Evolutionary conservation across 2,797 vertebrate species (phyloP), one percentile per base, ranked within the genome.

Genomic region (Anniella stebbinsi): DNA sequence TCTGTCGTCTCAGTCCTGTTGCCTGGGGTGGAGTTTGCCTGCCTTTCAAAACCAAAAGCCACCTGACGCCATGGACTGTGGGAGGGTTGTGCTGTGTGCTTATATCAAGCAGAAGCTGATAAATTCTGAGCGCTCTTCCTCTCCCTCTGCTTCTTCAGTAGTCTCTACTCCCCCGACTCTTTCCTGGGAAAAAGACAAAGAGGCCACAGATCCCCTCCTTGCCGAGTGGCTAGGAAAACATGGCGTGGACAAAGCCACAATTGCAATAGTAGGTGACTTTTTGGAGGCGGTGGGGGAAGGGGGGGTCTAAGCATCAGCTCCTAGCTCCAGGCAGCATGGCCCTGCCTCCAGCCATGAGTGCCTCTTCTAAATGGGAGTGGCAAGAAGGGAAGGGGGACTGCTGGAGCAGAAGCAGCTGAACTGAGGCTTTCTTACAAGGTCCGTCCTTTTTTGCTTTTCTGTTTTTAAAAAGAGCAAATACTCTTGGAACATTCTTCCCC

Each of bases 191-290:
- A 36, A 5, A 21, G 72, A 73, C 25, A 66, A 75, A 12, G 81
- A 83, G 3, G n/a, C 33, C 12, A 75, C 23, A 57, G 96, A 97
- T 78, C 95, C 94, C 60, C 89, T 92, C 51, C 95, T 99, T 93
- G 95, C 97, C 2, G 92, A 66, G 86, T 99, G 98, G 98, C 96
- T 99, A 73, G 97, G 95, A 91, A 91, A 90, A 33, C 91, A 97
- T 8, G 96, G 97, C 0, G 98, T 98, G 2, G 97, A 98, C 94
- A 92, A 97, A 45, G 95, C 95, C 93, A 98, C 98, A 2, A 97
- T 97, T 2, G 88, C 97, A 91, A 98, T 92, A 96, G 98, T 99
- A 95, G 97, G 96, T 57, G 28, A 12, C 1, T 0, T 0, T 12
- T 13, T 18, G n/a, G 30, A 1, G 60, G 18, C 7, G 51, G 51